These are phyloP conservation scores for Lepidocolaptes lacrymiger DNA, from an alignment of 2,797 vertebrate genomes.

Conservation along the genomic window DNA sequence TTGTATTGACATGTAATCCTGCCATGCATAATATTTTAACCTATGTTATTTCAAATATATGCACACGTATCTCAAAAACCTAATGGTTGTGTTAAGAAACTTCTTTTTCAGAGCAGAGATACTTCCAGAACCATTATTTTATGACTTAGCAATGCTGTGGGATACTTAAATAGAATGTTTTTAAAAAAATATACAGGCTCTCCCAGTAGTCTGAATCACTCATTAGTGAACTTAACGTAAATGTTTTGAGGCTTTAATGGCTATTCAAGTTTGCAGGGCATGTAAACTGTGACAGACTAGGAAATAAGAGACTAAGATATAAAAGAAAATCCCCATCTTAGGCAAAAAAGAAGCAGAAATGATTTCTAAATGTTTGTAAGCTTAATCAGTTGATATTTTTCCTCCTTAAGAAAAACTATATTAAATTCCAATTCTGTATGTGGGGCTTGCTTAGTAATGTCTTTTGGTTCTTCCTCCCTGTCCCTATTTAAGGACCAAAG, in stretches of 20 bases:
- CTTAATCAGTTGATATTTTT: background rate
- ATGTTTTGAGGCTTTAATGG: background rate
- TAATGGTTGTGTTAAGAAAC: background rate
- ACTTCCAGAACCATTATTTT: background rate
- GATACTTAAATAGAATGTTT: background rate
- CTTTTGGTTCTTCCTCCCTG: background rate
- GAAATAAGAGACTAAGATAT: background rate
- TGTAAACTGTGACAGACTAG: background rate
- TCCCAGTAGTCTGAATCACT: background rate
- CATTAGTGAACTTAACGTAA: background rate
- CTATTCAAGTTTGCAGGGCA: background rate
- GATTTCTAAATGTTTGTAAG: background rate
- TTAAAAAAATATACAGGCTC: background rate
- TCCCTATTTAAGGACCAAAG: background rate
- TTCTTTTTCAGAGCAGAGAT: background rate
- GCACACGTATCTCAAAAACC: background rate
- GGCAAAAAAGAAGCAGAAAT: background rate
- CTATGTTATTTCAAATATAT: background rate
- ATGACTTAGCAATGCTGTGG: background rate
- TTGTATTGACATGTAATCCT: background rate
- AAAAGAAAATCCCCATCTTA: background rate
- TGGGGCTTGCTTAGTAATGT: background rate
- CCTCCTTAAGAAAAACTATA: background rate
- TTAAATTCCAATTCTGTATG: background rate
- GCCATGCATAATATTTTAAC: background rate